phyloP scores from a whole-genome alignment of 35 echinoderm and acorn worm genomes.

The Chiridota heheva region DNA sequence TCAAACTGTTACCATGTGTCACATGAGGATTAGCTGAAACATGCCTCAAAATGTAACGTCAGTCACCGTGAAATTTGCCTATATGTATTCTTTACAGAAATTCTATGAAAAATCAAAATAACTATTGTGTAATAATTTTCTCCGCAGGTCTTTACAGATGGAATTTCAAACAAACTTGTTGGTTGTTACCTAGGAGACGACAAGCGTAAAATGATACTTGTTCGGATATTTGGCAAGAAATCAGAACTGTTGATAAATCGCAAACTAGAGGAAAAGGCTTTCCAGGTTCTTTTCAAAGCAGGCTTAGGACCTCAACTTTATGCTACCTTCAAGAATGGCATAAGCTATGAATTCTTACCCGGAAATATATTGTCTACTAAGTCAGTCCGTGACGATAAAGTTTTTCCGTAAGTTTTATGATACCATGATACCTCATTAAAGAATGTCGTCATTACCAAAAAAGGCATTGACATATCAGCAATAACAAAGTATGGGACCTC shows the following conservation, averaged over 20 bases:
- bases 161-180: slow-evolving; percentile 91
- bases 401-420: slow-evolving; percentile 65
- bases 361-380: slow-evolving; percentile 59
- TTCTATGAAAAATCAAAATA: no score
- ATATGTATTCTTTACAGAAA: no score
- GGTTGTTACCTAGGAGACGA: slow-evolving; percentile 65
- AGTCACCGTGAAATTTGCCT: no score
- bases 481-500: neutral
- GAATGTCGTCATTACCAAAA: neutral
- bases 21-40: no score
- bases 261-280: slow-evolving; percentile 67
- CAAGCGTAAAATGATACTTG: slow-evolving; percentile 70
- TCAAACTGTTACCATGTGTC: no score
- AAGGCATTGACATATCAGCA: neutral
- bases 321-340: slow-evolving; percentile 81
- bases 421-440: slow-evolving; percentile 1
- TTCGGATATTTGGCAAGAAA: slow-evolving; percentile 86
- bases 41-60: no score
- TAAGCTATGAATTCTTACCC: slow-evolving; percentile 85
- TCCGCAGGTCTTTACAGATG: slow-evolving; percentile 87
- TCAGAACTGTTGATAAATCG: slow-evolving; percentile 83
- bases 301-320: slow-evolving; percentile 81
- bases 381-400: slow-evolving; percentile 54
- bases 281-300: slow-evolving; percentile 69
- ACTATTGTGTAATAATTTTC: no score